Evolutionary conservation across 2,797 vertebrate species (phyloP).

Genomic region (Oreortyx pictus): DNA sequence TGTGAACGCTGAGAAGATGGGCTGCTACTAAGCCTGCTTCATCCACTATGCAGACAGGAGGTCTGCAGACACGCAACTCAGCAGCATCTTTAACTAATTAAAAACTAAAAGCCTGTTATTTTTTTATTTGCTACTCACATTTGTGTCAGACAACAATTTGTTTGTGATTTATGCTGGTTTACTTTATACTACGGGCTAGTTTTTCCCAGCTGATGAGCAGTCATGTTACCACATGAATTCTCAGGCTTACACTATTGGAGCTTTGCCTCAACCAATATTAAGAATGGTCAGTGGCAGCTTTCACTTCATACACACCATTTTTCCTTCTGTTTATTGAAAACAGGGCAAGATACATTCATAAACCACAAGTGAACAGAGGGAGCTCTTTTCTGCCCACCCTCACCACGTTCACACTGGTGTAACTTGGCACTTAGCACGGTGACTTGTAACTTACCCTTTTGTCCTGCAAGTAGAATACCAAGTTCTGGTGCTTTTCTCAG

Average conservation of each 20-base stretch:
- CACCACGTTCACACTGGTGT: too few species aligned
- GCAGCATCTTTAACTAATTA: not conserved
- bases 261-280: not conserved
- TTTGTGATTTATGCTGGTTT: not conserved
- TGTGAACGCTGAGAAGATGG: not conserved
- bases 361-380: too few species aligned
- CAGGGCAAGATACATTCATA: slow-evolving; percentile 19
- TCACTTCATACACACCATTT: slow-evolving; percentile 15
- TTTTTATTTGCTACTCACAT: not conserved
- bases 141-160: not conserved
- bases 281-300: not conserved
- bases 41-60: not conserved
- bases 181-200: fast-evolving
- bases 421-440: too few species aligned
- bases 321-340: not conserved
- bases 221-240: not conserved
- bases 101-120: not conserved
- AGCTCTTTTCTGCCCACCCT: too few species aligned
- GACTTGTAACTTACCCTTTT: too few species aligned
- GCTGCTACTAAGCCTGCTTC: not conserved
- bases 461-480: too few species aligned
- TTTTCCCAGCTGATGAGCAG: not conserved
- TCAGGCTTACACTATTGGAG: not conserved
- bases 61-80: not conserved
- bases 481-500: too few species aligned